A percentile compares a stretch with the other conserved stretches of the same genome.
Conservation (phyloP, 2,113 vertebrate genomes). For the Pollachius pollachius region DNA sequence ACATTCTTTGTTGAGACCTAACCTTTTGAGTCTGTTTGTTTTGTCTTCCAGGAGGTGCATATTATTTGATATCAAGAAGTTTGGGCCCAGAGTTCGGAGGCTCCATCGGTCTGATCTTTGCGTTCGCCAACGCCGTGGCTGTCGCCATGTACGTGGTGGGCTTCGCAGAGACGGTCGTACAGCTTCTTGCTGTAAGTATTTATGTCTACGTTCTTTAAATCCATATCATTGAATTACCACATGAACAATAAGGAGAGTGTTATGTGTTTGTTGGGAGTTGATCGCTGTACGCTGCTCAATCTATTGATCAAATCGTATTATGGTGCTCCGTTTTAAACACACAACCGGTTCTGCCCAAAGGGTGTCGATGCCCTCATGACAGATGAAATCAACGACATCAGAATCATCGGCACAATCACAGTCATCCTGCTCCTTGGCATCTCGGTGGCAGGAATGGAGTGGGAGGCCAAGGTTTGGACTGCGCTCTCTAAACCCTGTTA, state of each 20-base stretch:
- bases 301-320: no score
- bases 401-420: conserved; percentile 93
- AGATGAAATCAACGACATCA: conserved; percentile 86
- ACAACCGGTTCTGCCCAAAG: conserved; percentile 54
- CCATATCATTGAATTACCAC: no score
- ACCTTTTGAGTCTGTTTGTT: not conserved
- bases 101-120: conserved; percentile 95
- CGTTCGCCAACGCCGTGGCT: conserved; percentile 97
- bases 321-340: no score
- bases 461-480: conserved; percentile 91
- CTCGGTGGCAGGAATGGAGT: conserved; percentile 98
- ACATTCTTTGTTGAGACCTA: no score
- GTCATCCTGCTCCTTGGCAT: conserved; percentile 91
- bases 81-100: conserved; percentile 97
- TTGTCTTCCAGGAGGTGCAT: conserved; percentile 83
- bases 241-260: no score
- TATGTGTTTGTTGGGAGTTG: no score
- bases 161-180: conserved; percentile 93
- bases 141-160: conserved; percentile 99
- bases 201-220: not conserved
- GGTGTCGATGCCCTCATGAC: conserved; percentile 81
- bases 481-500: not conserved
- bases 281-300: no score
- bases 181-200: conserved; percentile 84
- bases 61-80: conserved; percentile 97